A percentile compares a stretch with the other conserved stretches of the same genome.
These are phyloP conservation scores for Numenius arquata DNA, from an alignment of 2,113 vertebrate species.

Conservation along the genomic window DNA sequence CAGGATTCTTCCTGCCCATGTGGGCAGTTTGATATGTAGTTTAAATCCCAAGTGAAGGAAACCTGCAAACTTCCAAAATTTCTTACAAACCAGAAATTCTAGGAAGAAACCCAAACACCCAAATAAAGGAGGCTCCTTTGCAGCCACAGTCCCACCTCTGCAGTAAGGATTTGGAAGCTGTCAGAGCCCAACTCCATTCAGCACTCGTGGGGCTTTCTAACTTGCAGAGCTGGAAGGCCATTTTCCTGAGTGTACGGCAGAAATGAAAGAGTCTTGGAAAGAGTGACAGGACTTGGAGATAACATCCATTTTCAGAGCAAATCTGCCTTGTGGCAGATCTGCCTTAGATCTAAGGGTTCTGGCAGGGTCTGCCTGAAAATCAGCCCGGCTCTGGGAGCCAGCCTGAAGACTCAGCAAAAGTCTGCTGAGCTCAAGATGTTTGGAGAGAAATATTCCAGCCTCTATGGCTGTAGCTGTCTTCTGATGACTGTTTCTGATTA, in stretches of 20 bases:
- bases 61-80: background rate
- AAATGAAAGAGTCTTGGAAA: background rate
- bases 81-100: background rate
- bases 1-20: background rate
- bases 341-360: background rate
- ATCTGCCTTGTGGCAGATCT: background rate
- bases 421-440: background rate
- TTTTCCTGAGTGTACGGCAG: background rate
- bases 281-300: background rate
- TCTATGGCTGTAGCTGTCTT: background rate
- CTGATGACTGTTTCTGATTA: background rate
- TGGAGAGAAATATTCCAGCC: background rate
- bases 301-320: background rate
- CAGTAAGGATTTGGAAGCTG: background rate
- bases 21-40: background rate
- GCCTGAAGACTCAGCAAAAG: accelerated
- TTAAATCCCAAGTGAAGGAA: background rate
- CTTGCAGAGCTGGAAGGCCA: background rate
- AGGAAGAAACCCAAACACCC: background rate
- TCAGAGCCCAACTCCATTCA: background rate
- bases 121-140: background rate
- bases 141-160: background rate
- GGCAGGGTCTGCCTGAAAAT: background rate
- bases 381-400: background rate
- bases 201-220: background rate